These are phyloP conservation scores for Channa striata DNA, from an alignment of 2,797 vertebrate genomes.

Conservation along the genomic window DNA sequence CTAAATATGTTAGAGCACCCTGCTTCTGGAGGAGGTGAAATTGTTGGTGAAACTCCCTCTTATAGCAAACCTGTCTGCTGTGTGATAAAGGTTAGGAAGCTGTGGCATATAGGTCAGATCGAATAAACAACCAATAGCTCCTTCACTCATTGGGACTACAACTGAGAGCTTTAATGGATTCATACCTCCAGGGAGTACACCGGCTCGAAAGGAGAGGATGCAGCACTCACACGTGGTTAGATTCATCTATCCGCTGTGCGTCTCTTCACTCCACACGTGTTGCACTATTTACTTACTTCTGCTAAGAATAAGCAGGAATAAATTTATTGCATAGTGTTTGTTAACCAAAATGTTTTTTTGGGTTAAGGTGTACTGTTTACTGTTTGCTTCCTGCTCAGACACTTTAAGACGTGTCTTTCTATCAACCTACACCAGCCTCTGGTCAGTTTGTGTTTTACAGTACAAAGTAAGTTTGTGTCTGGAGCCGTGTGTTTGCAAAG, in stretches of 20 bases:
- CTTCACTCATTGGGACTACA: constrained; percentile 46
- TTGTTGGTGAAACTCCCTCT: constrained; percentile 21
- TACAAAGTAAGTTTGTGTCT: neutral
- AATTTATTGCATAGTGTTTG: constrained; percentile 18
- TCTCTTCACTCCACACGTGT: constrained; percentile 20
- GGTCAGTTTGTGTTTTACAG: neutral
- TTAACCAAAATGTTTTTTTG: constrained; percentile 19
- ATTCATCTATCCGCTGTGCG: constrained; percentile 15
- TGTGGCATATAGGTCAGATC: constrained; percentile 54
- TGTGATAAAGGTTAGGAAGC: constrained; percentile 59
- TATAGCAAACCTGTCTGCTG: constrained; percentile 21
- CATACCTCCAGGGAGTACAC: constrained; percentile 57
- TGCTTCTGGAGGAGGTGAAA: constrained; percentile 43
- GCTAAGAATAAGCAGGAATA: constrained; percentile 6
- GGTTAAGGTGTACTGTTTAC: too few relatives aligned
- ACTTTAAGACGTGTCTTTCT: constrained; percentile 12
- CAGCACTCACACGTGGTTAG: constrained; percentile 20
- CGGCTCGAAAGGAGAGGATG: constrained; percentile 48
- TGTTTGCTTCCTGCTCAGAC: too few relatives aligned
- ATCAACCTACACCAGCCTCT: constrained; percentile 4
- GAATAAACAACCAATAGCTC: constrained; percentile 56
- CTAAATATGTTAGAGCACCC: constrained; percentile 10
- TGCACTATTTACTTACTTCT: constrained; percentile 22
- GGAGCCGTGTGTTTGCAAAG: neutral
- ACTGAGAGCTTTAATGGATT: constrained; percentile 59